phyloP scores from a whole-genome alignment of 2,888 invertebrate species.

The Athalia circularis region DNA sequence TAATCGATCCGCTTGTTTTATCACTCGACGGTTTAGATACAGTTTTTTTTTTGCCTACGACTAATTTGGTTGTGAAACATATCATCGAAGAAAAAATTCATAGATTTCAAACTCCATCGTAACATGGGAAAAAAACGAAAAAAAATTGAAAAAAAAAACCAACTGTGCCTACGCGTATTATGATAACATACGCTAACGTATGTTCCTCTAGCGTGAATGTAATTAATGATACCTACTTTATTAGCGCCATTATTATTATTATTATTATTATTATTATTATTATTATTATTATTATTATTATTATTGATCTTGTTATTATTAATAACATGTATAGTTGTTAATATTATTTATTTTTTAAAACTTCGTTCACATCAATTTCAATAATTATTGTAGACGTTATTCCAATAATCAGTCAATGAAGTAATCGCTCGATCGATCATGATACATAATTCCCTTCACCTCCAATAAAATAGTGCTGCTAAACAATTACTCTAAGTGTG shows the following conservation, averaged over 20 bases:
- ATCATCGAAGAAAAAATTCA: neutral
- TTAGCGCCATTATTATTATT: conserved; percentile 8
- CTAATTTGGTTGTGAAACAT: neutral
- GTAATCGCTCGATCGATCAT: too few relatives aligned
- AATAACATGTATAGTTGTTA: conserved; percentile 32
- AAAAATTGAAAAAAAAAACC: neutral
- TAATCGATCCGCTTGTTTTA: neutral
- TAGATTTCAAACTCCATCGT: too few relatives aligned
- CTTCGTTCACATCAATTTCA: neutral
- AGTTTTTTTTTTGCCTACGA: too few relatives aligned
- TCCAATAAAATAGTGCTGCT: too few relatives aligned
- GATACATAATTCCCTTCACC: too few relatives aligned
- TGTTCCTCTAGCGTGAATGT: neutral
- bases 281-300: conserved; percentile 42
- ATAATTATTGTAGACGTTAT: neutral
- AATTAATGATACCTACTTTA: neutral
- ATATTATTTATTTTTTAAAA: conserved; percentile 36
- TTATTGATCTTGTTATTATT: conserved; percentile 15
- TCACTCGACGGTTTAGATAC: too few relatives aligned
- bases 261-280: conserved; percentile 43
- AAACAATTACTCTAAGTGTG: too few relatives aligned
- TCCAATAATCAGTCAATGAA: too few relatives aligned
- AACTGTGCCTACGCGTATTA: conserved; percentile 9
- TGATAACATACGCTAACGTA: neutral
- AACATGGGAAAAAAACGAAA: neutral